Conservation (phyloP, 64 coral and sea anemone genomes). For the Trachythela sp. region DNA sequence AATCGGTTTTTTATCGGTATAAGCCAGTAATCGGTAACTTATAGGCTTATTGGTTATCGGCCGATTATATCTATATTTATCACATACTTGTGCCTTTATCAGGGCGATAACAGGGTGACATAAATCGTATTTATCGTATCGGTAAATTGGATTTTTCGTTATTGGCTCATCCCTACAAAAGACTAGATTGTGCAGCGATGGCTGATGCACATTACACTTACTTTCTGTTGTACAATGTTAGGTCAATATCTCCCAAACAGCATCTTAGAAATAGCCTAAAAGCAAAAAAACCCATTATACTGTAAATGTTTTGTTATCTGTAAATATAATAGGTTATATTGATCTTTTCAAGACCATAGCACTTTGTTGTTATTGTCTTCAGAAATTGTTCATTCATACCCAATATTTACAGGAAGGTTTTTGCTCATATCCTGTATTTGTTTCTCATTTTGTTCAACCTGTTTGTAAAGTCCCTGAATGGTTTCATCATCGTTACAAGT, state of each 20-base stretch:
- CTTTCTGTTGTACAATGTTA: slow-evolving; percentile 81
- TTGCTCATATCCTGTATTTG: background rate
- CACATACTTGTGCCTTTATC: too few relatives aligned
- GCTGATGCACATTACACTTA: too few relatives aligned
- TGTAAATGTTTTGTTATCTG: background rate
- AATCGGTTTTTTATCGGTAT: too few relatives aligned
- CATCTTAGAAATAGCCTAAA: slow-evolving; percentile 68
- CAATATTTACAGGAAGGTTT: background rate
- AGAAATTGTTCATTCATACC: background rate
- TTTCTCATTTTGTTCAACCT: background rate
- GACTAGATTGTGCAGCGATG: too few relatives aligned
- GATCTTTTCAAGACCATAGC: too few relatives aligned
- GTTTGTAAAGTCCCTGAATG: background rate
- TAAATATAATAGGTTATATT: background rate
- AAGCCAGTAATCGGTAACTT: too few relatives aligned
- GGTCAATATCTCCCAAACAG: slow-evolving; percentile 89
- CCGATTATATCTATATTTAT: too few relatives aligned
- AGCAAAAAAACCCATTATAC: background rate
- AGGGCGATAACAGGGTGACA: too few relatives aligned
- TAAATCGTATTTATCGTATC: background rate
- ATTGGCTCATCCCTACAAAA: too few relatives aligned
- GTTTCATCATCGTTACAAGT: background rate
- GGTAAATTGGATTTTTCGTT: too few relatives aligned
- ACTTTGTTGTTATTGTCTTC: too few relatives aligned
- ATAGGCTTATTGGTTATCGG: too few relatives aligned